Percentiles rank a stretch among this genome's conserved stretches.
phyloP scores from a whole-genome alignment of 2,113 vertebrate species.

The Capreolus pygargus region DNA sequence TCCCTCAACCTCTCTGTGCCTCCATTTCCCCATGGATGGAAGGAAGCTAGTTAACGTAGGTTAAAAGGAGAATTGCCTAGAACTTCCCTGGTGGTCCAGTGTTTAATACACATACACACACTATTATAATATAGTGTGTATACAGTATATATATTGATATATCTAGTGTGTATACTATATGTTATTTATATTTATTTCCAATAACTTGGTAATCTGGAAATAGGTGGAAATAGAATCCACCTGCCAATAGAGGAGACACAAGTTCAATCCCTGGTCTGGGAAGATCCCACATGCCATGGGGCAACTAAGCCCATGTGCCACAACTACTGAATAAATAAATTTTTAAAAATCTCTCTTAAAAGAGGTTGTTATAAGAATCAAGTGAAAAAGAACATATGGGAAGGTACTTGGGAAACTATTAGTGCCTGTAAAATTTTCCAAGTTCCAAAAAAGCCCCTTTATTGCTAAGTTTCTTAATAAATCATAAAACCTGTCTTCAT shows the following conservation, averaged over 20 bases:
- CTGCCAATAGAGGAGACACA: neutral
- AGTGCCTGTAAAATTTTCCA: neutral
- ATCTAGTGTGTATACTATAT: neutral
- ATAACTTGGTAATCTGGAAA: neutral
- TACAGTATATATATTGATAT: neutral
- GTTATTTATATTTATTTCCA: neutral
- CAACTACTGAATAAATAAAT: neutral
- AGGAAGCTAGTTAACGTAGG: neutral
- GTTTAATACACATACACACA: neutral
- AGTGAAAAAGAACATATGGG: neutral
- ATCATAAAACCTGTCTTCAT: neutral
- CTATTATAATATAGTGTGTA: neutral
- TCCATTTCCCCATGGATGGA: neutral
- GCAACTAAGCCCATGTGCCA: neutral
- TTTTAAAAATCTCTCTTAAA: neutral
- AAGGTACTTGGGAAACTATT: neutral
- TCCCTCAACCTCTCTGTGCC: neutral
- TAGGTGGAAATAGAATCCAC: neutral
- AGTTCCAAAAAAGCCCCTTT: neutral
- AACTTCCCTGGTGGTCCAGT: neutral
- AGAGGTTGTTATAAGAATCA: neutral
- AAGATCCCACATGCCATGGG: neutral
- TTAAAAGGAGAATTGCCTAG: neutral
- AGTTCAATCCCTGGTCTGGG: neutral
- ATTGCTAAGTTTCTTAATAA: slow-evolving; percentile 7